A percentile compares a stretch with the other conserved stretches of the same genome.
Conservation (phyloP, 64 coral and sea anemone genomes). For the Montipora sp. region DNA sequence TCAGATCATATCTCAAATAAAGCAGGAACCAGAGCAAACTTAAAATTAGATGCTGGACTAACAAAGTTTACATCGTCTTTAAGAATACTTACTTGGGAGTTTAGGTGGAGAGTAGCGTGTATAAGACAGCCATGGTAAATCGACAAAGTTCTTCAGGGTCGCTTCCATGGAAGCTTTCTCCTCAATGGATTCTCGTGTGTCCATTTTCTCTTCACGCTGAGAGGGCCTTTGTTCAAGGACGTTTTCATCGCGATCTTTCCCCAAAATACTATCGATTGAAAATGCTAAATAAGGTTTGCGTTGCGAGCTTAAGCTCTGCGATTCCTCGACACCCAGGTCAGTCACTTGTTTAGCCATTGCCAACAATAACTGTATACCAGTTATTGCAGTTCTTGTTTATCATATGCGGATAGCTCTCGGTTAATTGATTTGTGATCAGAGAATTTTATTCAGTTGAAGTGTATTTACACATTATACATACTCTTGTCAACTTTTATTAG, state of each 20-base stretch:
- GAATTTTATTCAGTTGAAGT: conserved; percentile 95
- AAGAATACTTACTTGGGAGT: conserved; percentile 85
- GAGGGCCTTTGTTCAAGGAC: conserved; percentile 31
- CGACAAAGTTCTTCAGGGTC: neutral
- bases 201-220: conserved; percentile 22
- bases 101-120: conserved; percentile 95
- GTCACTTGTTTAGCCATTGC: conserved; percentile 28
- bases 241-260: conserved; percentile 3
- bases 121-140: conserved; percentile 90
- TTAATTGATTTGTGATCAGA: conserved; percentile 80
- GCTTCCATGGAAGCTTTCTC: neutral
- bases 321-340: neutral
- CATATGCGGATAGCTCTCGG: conserved; percentile 60
- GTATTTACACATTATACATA: conserved; percentile 98
- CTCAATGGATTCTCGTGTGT: neutral
- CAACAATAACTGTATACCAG: conserved; percentile 23
- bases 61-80: neutral
- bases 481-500: conserved; percentile 94
- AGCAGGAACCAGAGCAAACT: neutral
- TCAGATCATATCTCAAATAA: neutral
- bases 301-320: neutral
- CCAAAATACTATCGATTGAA: conserved; percentile 52
- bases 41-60: no score
- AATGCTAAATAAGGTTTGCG: conserved; percentile 12
- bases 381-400: conserved; percentile 44